These are phyloP conservation scores for Leguminivora glycinivorella DNA, from an alignment of 1,140 invertebrate species.

Conservation along the genomic window DNA sequence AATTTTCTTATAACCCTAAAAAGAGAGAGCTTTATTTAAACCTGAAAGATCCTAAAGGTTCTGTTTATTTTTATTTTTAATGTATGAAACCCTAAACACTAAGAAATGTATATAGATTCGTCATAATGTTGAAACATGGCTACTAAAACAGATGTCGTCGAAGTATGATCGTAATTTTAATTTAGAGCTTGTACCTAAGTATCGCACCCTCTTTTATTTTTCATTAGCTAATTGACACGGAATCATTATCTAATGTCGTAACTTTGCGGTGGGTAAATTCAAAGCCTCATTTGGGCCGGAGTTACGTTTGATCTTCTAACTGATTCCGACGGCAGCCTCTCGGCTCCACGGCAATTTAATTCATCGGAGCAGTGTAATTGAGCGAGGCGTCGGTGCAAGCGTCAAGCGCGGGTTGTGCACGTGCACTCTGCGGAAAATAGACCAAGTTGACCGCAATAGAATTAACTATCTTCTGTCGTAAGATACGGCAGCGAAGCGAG, in stretches of 20 bases:
- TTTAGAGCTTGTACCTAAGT: slow-evolving; percentile 58
- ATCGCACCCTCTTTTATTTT: slow-evolving; percentile 68
- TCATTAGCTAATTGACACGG: slow-evolving; percentile 78
- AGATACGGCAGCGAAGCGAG: slow-evolving; percentile 42
- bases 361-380: slow-evolving; percentile 66
- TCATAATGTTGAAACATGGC: slow-evolving; percentile 21
- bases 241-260: slow-evolving; percentile 73
- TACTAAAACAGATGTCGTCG: slow-evolving; percentile 63
- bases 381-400: slow-evolving; percentile 40
- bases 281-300: slow-evolving; percentile 50
- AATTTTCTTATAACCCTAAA: too few species aligned
- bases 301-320: slow-evolving; percentile 66
- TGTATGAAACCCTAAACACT: too few species aligned
- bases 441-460: slow-evolving; percentile 70
- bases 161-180: slow-evolving; percentile 71
- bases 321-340: slow-evolving; percentile 36
- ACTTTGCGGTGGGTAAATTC: slow-evolving; percentile 59
- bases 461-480: slow-evolving; percentile 61
- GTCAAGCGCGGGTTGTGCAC: slow-evolving; percentile 46
- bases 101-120: not conserved
- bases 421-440: slow-evolving; percentile 54
- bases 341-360: slow-evolving; percentile 66
- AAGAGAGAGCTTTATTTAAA: too few species aligned
- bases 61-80: too few species aligned
- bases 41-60: too few species aligned